Evolutionary conservation across 2,888 invertebrate genomes (phyloP), one percentile per base, ranked within the genome.

Genomic region (Neria commutata): DNA sequence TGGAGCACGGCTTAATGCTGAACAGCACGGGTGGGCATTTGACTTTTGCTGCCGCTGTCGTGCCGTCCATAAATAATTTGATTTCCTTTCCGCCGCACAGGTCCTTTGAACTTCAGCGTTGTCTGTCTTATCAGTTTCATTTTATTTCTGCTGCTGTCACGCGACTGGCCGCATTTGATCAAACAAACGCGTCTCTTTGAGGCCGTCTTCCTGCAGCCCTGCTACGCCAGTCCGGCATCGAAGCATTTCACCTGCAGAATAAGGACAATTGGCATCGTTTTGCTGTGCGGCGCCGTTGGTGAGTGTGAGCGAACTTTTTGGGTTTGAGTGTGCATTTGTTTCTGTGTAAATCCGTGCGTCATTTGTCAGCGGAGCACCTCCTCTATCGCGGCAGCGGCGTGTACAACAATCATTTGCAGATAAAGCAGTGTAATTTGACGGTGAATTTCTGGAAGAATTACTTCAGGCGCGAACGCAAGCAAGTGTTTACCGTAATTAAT

Each of bases 1-100:
- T 70, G 2, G 68, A 70, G 11, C 57, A 69, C 23, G 80, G 81
- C 2, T 59, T 80, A 0, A 78, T 75, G 48, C 65, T 79, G 23
- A 73, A n/a, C n/a, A n/a, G 73, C 29, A 78, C 81, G 11, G 74
- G 73, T 51, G 78, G 79, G n/a, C n/a, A n/a, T n/a, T n/a, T 72
- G 29, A 60, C 58, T 10, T 14, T 25, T 34, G n/a, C 8, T 2
- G 2, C 5, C 2, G 33, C 34, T 14, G 10, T 17, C 17, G 1
- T 8, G 21, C 16, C 10, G 1, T 29, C 26, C 2, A 11, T 5
- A 1, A 24, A 5, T 3, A 26, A 19, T 10, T 52, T 10, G 10
- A 11, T 34, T 10, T 19, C 3, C 4, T 21, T 26, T 4, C 2
- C 6, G n/a, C n/a, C n/a, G 16, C 1, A 0, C 59, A 81, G 81